phyloP scores from a whole-genome alignment of 2,888 invertebrate genomes.

The Ecdyonurus torrentis region DNA sequence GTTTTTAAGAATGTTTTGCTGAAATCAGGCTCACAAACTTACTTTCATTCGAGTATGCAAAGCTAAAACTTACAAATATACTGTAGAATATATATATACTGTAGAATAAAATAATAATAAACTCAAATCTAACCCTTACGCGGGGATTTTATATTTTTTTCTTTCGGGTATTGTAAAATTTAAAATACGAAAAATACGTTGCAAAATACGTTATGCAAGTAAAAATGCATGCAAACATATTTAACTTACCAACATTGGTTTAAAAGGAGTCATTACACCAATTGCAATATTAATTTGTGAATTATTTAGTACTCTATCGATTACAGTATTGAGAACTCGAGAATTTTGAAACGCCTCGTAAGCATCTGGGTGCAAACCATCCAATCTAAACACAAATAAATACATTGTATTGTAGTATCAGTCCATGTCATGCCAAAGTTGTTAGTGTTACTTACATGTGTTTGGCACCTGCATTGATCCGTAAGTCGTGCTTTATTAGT shows the following conservation, averaged over 20 bases:
- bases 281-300: slow-evolving; percentile 29
- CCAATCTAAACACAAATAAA: slow-evolving; percentile 32
- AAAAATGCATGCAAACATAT: too few relatives aligned
- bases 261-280: slow-evolving; percentile 72
- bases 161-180: too few relatives aligned
- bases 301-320: slow-evolving; percentile 29
- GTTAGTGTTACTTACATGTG: slow-evolving; percentile 42
- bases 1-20: too few relatives aligned
- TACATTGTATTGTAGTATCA: background rate
- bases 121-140: too few relatives aligned
- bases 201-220: too few relatives aligned
- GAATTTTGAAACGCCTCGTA: slow-evolving; percentile 79
- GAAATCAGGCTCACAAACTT: too few relatives aligned
- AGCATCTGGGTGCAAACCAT: slow-evolving; percentile 73
- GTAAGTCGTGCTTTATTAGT: slow-evolving; percentile 76
- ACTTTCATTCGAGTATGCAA: too few relatives aligned
- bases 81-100: too few relatives aligned
- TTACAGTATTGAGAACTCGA: slow-evolving; percentile 56
- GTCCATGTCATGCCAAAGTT: slow-evolving; percentile 6
- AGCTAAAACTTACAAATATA: too few relatives aligned
- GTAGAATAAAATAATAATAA: too few relatives aligned
- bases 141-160: too few relatives aligned
- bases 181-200: too few relatives aligned
- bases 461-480: slow-evolving; percentile 85
- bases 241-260: slow-evolving; percentile 66